phyloP scores from a whole-genome alignment of 1,140 invertebrate genomes.

The Galendromus occidentalis region DNA sequence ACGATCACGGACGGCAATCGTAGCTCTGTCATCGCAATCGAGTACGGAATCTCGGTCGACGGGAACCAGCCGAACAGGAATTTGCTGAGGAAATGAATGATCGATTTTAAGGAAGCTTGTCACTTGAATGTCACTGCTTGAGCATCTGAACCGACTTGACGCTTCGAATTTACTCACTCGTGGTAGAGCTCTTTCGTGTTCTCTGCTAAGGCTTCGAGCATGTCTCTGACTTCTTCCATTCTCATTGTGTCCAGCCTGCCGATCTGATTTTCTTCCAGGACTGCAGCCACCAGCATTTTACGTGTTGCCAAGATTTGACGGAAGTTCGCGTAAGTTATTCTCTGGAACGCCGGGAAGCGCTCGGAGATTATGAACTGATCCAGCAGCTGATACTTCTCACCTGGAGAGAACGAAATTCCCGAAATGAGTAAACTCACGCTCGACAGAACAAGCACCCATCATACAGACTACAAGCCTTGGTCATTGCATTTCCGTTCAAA shows the following conservation, averaged over 20 bases:
- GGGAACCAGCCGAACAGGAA: slow-evolving; percentile 84
- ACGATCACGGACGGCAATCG: slow-evolving; percentile 66
- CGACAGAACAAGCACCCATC: too few species aligned
- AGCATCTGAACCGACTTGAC: too few species aligned
- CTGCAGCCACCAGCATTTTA: slow-evolving; percentile 62
- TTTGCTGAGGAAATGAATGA: slow-evolving; percentile 30
- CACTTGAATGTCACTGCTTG: too few species aligned
- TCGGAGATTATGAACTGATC: slow-evolving; percentile 72
- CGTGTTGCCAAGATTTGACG: slow-evolving; percentile 44
- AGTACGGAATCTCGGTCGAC: slow-evolving; percentile 61
- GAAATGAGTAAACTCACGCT: too few species aligned
- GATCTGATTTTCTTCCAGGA: slow-evolving; percentile 67
- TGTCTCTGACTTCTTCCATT: slow-evolving; percentile 60
- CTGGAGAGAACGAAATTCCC: slow-evolving; percentile 10
- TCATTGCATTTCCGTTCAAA: not conserved
- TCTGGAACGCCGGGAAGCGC: slow-evolving; percentile 70
- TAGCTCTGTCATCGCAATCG: slow-evolving; percentile 58
- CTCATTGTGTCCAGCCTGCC: slow-evolving; percentile 48
- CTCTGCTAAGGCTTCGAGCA: slow-evolving; percentile 59
- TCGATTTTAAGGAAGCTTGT: too few species aligned
- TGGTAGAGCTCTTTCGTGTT: slow-evolving; percentile 55
- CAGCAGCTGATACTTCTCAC: slow-evolving; percentile 31
- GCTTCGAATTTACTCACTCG: slow-evolving; percentile 39
- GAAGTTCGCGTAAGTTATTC: slow-evolving; percentile 47
- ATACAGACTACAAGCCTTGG: too few species aligned